Base-by-base conservation (phyloP, 2,113 vertebrate genomes). In the Chloropsis cyanopogon region DNA sequence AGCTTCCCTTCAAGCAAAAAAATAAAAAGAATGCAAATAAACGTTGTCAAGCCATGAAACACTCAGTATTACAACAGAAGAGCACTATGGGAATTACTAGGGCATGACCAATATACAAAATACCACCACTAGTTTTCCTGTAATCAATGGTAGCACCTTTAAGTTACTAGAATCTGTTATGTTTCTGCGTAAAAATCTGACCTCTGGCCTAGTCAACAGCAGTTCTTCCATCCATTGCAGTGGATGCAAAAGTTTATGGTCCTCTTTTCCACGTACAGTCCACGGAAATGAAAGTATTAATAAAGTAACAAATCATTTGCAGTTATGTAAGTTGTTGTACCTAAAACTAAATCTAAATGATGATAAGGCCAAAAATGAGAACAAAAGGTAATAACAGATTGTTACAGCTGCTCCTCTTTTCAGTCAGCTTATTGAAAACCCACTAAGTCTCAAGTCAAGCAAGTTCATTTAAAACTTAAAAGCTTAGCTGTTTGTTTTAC, bases 1-100 rank as follows among this genome's bases (percentile, higher is more conserved):
- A 75, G 11, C 53, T 87, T 95, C 73, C 53, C 72, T 96, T 86
- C 7, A 2, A 95, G 92, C 78, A 89, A 91, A 85, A 87, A 90
- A 22, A 37, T 37, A 72, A 33, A 78, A 90, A 92, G 64, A 92
- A 90, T 83, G 90, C 90, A 96, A 92, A 95, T 92, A 93, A 96
- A 96, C 69, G 71, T 56, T 82, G 76, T 90, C 88, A 92, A 83
- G 72, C 52, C 71, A 53, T 37, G 41, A 95, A 96, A 88, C 52
- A 61, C 56, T 78, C 28, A 6, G 66, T 66, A 61, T 93, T 94
- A 91, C 71, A 90, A 92, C 92, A 86, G 79, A 90, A 53, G n/a
- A 93, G 64, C 75, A 68, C 52, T 78, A 59, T 72, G 52, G 31
- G 54, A 93, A n/a, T 85, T 86, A 90, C 60, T 92, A 82, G 44